Conservation (phyloP, 1,140 invertebrate genomes). For the Panulirus ornatus region DNA sequence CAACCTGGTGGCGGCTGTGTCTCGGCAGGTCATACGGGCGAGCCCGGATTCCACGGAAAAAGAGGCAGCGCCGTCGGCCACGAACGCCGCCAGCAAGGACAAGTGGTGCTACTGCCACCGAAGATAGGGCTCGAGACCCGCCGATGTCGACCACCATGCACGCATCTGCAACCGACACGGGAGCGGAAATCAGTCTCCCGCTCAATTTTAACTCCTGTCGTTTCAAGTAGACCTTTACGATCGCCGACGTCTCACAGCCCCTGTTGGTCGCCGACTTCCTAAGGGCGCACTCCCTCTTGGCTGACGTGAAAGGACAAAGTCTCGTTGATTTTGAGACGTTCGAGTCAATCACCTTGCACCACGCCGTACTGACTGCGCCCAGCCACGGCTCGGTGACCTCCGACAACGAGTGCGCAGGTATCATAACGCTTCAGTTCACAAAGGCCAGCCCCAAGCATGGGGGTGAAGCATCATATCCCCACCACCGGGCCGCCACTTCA, state of each 20-base stretch:
- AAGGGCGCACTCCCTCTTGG: neutral
- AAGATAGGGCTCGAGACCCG: constrained; percentile 8
- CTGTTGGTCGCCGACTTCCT: constrained; percentile 55
- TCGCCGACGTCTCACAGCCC: constrained; percentile 66
- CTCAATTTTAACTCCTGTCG: constrained; percentile 19
- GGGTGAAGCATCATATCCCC: constrained; percentile 15
- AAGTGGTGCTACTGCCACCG: constrained; percentile 30
- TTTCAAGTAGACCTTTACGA: constrained; percentile 52
- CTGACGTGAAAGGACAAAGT: constrained; percentile 4
- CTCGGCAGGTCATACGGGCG: too few relatives aligned
- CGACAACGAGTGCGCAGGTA: neutral
- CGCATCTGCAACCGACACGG: constrained; percentile 30
- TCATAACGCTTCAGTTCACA: neutral
- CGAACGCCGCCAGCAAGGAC: too few relatives aligned
- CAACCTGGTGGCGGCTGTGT: too few relatives aligned
- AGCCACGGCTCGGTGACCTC: constrained; percentile 2
- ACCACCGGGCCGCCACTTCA: neutral
- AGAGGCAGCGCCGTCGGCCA: neutral
- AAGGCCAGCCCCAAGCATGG: neutral
- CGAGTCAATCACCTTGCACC: neutral
- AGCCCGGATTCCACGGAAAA: neutral
- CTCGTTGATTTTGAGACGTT: neutral
- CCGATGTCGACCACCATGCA: neutral
- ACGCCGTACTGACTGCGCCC: neutral
- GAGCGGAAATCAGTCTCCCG: constrained; percentile 16